Evolutionary conservation across 23 tunicate genomes (phyloP), one percentile per base, ranked within the genome.

Genomic region (Trididemnum clinides): DNA sequence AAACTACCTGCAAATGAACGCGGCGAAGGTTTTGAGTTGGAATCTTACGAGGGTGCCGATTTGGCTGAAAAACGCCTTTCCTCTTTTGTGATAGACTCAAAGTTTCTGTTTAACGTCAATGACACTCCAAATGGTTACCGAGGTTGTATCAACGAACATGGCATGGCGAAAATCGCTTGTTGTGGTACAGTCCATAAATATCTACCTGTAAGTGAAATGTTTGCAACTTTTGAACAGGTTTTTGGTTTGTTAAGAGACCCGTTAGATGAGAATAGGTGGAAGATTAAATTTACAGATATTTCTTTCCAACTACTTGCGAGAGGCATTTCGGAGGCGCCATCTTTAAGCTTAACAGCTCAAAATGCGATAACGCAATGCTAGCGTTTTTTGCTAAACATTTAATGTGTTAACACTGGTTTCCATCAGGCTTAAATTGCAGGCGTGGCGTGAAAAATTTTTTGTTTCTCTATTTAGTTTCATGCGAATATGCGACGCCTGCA

Each of bases 81-180:
- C 1, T 70, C 78, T 25, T n/a, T 90, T 28, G 82, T 90, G 1
- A 31, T 30, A 3, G 37, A 84, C 26, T 78, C 74, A 5, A 57
- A 44, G 2, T 51, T 85, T 0, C 33, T 85, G 1, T 85, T 90
- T 30, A 90, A 90, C 57, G 87, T 64, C 20, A 90, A 84, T 65
- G 50, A 81, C 75, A 85, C 89, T 26, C 89, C 86, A 0, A 75
- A 69, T 19, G 95, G 95, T 54, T 76, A 71, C 63, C 62, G 86
- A 29, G 95, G 85, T 27, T 4, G 31, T 10, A 84, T 90, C 1
- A 77, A 65, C 15, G 33, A 77, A 50, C 82, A 90, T 57, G 95
- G 89, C 25, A 18, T 90, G 2, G 95, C 89, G 3, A 85, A 90
- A 85, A 86, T 90, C 2, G 89, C 76, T 0, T 86, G 44, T 10